A percentile compares a stretch with the other conserved stretches of the same genome.
phyloP scores from a whole-genome alignment of 64 coral and sea anemone genomes.

The Actinia tenebrosa region DNA sequence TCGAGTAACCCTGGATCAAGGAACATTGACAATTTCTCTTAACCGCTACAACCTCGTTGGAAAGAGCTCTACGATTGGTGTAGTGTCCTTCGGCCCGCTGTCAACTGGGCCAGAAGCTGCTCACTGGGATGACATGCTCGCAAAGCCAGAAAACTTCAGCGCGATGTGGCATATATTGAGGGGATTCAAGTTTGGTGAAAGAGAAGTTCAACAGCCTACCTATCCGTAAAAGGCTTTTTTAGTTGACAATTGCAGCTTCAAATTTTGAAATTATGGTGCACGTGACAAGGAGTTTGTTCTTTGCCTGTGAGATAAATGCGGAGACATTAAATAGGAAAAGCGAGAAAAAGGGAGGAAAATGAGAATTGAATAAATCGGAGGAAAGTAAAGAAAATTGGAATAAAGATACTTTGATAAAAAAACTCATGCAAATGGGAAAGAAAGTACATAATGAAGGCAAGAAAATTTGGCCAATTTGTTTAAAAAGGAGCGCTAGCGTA shows the following conservation, averaged over 20 bases:
- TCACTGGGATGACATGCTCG: slow-evolving; percentile 70
- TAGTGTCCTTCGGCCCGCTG: slow-evolving; percentile 53
- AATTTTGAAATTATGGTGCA: background rate
- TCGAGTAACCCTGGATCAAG: slow-evolving; percentile 32
- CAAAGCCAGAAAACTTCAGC: slow-evolving; percentile 48
- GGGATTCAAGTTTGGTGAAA: slow-evolving; percentile 80
- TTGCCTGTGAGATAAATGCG: background rate
- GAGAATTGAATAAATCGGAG: background rate
- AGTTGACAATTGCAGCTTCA: background rate
- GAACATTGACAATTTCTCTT: slow-evolving; percentile 54
- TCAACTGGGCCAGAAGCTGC: slow-evolving; percentile 68
- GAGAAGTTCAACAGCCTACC: slow-evolving; percentile 39
- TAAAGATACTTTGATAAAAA: no score
- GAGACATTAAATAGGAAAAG: background rate
- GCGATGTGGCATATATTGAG: slow-evolving; percentile 86
- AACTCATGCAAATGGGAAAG: no score
- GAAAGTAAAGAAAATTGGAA: background rate
- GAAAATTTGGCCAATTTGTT: no score
- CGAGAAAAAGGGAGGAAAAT: background rate
- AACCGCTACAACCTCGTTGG: slow-evolving; percentile 80
- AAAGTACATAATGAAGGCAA: no score
- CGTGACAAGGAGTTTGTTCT: background rate
- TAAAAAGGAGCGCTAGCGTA: no score
- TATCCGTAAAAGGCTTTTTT: background rate
- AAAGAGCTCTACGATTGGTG: slow-evolving; percentile 70